Percentiles rank a stretch among this genome's conserved stretches.
Evolutionary conservation across 1,140 invertebrate species (phyloP).

Genomic region (Papilio glaucus): DNA sequence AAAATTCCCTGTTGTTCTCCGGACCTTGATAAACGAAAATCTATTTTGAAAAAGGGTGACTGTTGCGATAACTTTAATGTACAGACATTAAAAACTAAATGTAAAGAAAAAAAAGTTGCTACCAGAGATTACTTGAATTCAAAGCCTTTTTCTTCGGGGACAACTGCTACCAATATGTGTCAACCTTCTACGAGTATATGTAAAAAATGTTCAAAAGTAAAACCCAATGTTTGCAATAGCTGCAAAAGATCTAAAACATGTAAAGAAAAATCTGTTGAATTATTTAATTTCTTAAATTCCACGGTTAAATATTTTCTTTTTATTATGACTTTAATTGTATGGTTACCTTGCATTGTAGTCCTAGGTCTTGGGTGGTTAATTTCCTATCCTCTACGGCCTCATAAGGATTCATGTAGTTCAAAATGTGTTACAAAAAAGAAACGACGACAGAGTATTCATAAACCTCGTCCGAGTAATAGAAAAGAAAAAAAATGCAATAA

Average conservation of each 20-base stretch:
- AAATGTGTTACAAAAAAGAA: conserved; percentile 1
- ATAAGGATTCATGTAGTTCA: not conserved
- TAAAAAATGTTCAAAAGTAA: not conserved
- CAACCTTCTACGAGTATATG: not conserved
- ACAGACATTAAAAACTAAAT: conserved; percentile 14
- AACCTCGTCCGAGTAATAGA: not conserved
- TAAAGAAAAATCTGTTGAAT: not conserved
- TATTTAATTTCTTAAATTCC: conserved; percentile 29
- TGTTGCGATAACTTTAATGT: not conserved
- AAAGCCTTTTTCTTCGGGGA: not conserved
- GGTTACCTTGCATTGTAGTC: conserved; percentile 38
- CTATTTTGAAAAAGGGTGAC: conserved; percentile 25
- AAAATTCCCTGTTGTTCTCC: not conserved
- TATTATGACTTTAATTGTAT: conserved; percentile 36
- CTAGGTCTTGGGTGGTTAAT: conserved; percentile 39
- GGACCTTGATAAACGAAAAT: conserved; percentile 13
- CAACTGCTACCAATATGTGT: conserved; percentile 9
- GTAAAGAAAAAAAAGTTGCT: conserved; percentile 11
- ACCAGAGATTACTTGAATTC: not conserved
- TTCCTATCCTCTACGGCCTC: conserved; percentile 31
- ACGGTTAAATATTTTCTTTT: conserved; percentile 36
- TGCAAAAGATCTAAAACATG: conserved; percentile 3
- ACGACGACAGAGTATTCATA: not conserved
- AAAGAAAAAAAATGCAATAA: not conserved
- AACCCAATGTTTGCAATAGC: not conserved